phyloP scores from a whole-genome alignment of 1,140 invertebrate genomes.

The Drosophila paulistorum region DNA sequence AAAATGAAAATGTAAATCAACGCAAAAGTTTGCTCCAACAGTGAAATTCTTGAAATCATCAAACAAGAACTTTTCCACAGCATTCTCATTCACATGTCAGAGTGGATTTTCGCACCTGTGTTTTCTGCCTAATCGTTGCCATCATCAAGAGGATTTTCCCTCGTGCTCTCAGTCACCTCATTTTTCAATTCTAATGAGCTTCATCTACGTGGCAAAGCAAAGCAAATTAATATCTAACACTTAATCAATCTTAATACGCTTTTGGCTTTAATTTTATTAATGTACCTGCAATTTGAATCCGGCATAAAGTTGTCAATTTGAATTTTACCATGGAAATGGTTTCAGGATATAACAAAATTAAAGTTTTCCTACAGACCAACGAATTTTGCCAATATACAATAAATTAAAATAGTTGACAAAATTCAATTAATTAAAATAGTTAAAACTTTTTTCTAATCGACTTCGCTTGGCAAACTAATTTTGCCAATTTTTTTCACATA shows the following conservation, averaged over 20 bases:
- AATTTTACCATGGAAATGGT: neutral
- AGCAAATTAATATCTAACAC: constrained; percentile 10
- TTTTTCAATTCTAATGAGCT: constrained; percentile 14
- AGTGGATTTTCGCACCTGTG: constrained; percentile 11
- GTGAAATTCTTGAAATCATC: constrained; percentile 7
- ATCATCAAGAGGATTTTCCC: neutral
- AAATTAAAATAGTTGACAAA: constrained; percentile 1
- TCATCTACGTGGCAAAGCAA: neutral
- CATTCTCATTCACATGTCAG: constrained; percentile 10
- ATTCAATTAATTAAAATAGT: constrained; percentile 6
- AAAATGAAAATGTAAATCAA: constrained; percentile 5
- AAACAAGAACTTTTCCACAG: constrained; percentile 1
- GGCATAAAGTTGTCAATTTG: neutral
- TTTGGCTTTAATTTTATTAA: constrained; percentile 3
- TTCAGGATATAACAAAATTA: neutral
- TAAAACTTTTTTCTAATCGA: neutral
- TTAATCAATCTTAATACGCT: constrained; percentile 11
- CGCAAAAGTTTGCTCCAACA: neutral
- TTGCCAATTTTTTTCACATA: neutral
- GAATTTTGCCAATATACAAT: neutral
- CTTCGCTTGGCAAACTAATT: neutral
- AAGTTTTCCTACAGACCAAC: neutral
- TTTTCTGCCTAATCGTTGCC: constrained; percentile 6
- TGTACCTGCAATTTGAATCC: neutral
- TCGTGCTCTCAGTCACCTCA: neutral